Percentiles rank a stretch among this genome's conserved stretches.
Evolutionary conservation across 2,888 invertebrate genomes (phyloP).

Genomic region (Dynastes tityus): DNA sequence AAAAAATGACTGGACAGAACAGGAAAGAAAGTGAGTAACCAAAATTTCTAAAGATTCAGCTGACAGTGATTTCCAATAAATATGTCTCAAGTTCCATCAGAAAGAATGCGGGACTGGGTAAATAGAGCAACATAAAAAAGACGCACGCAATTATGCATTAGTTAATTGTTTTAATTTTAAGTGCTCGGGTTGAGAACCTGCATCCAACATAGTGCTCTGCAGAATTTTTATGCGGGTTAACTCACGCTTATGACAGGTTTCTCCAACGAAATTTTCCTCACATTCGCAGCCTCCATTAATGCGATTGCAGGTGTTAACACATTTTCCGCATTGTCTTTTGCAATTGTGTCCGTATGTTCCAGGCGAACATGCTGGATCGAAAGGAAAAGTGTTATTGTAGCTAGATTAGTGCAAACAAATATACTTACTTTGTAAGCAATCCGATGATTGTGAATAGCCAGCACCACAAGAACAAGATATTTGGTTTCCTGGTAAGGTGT

Average conservation of each 20-base stretch:
- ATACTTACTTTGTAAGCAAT: constrained; percentile 7
- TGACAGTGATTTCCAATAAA: no score
- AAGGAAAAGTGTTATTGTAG: neutral
- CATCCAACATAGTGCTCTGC: no score
- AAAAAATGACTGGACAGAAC: no score
- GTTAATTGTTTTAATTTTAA: no score
- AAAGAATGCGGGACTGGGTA: no score
- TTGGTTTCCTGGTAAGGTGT: neutral
- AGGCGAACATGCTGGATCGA: neutral
- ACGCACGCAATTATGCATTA: no score
- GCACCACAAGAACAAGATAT: constrained; percentile 7
- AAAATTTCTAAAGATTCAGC: no score
- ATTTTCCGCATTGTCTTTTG: constrained; percentile 12
- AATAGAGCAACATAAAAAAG: no score
- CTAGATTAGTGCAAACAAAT: neutral
- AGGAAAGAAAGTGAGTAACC: no score
- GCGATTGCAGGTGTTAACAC: neutral
- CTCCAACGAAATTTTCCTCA: constrained; percentile 1
- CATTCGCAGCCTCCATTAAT: neutral
- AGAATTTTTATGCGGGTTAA: neutral
- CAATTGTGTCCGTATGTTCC: constrained; percentile 25
- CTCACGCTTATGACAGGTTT: neutral
- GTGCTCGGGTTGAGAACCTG: no score
- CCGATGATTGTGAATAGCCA: neutral
- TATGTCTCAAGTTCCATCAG: no score